These are phyloP conservation scores for Sardina pilchardus DNA, from an alignment of 2,113 vertebrate genomes.

Conservation along the genomic window DNA sequence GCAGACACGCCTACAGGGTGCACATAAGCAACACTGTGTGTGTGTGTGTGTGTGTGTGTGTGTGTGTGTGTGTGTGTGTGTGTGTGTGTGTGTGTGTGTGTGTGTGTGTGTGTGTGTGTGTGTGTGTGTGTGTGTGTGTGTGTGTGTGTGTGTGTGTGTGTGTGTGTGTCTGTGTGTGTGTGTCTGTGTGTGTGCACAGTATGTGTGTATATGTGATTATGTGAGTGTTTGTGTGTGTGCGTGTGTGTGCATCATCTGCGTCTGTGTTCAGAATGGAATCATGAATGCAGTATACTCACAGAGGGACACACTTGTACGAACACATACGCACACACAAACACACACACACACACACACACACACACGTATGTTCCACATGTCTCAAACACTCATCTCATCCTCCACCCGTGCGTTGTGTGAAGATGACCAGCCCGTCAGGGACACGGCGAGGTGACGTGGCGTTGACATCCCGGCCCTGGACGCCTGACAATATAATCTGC, in stretches of 20 bases:
- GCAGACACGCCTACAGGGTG: background rate
- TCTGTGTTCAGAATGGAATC: background rate
- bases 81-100: background rate
- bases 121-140: background rate
- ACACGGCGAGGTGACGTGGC: background rate
- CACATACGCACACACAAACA: background rate
- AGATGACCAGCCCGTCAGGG: background rate
- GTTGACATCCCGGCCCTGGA: background rate
- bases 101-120: background rate
- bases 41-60: background rate
- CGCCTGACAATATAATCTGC: background rate
- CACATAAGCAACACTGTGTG: background rate
- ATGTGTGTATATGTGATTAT: too few species aligned
- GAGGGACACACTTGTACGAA: background rate
- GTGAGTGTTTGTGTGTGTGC: background rate
- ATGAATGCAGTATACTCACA: too few species aligned
- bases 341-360: conserved; percentile 28
- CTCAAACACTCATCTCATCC: background rate
- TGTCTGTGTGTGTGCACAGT: background rate
- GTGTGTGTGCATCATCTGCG: background rate
- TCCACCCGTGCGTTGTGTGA: background rate
- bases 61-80: background rate
- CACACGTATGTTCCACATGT: background rate
- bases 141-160: background rate
- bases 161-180: background rate